Evolutionary conservation across 2,888 invertebrate species (phyloP), one percentile per base, ranked within the genome.

Genomic region (Ametastegia equiseti): DNA sequence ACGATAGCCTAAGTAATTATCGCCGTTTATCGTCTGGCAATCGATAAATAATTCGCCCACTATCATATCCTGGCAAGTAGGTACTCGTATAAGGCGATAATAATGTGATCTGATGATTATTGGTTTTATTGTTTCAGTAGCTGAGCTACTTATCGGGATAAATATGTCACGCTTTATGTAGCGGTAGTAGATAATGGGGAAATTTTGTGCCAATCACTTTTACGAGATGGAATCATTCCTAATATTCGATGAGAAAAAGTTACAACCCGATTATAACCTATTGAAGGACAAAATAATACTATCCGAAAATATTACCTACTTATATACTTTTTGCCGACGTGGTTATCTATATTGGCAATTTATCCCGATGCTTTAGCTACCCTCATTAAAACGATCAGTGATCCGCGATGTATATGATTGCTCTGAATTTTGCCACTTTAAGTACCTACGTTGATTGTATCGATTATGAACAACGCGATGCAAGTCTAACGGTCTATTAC

Each of bases 261-360:
- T n/a, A n/a, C 11, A 4, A 54, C 33, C 19, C 19, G n/a, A 9
- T 75, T 19, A 75, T 75, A 27, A 23, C n/a, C 50, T 54, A 75
- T 50, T 45, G 23, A 36, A 50, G n/a, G 36, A 50, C 54, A 36
- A 75, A 54, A 36, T n/a, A n/a, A n/a, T 36, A 36, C 36, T 33
- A 71, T 47, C 45, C 47, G 45, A 47, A 71, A 71, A 71, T 45
- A 71, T 71, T 65, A 23, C 54, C 19, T 1, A 19, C 54, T n/a
- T n/a, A n/a, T n/a, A n/a, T 65, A 30, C 71, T 45, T 47, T n/a
- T n/a, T n/a, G n/a, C 69, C 67, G 23, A 23, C 42, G 19, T 50
- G 19, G 33, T 75, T 75, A 75, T 75, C 54, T 36, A 9, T 23
- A 5, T n/a, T n/a, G 54, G 54, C 54, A 75, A 54, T 75, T 75